Conservation (phyloP, 2,113 vertebrate species). For the Hemicordylus capensis region DNA sequence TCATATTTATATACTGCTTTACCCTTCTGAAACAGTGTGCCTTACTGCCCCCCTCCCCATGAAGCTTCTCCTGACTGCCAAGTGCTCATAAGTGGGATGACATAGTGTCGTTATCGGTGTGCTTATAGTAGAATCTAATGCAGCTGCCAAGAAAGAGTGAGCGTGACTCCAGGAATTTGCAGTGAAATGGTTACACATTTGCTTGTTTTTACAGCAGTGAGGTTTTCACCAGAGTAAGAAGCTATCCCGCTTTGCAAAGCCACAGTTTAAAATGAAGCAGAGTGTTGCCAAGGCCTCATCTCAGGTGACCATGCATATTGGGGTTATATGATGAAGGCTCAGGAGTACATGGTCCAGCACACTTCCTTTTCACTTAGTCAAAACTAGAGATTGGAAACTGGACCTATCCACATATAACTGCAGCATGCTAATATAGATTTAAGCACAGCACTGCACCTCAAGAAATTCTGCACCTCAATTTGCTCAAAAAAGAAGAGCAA, state of each 20-base stretch:
- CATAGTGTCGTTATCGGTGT: slow-evolving; percentile 4
- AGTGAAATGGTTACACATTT: slow-evolving; percentile 6
- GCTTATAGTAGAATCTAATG: slow-evolving; percentile 3
- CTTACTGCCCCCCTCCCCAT: background rate
- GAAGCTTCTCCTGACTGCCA: slow-evolving; percentile 4
- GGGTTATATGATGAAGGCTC: background rate
- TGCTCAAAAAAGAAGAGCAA: background rate
- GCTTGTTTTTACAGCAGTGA: background rate
- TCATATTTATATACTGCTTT: too few relatives aligned
- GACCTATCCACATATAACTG: background rate
- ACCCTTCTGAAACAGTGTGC: background rate
- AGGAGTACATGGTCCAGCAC: background rate
- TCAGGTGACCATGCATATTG: background rate
- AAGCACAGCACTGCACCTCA: background rate
- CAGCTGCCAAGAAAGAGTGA: background rate
- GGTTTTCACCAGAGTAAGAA: accelerated
- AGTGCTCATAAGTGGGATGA: background rate
- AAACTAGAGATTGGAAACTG: background rate
- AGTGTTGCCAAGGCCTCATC: background rate
- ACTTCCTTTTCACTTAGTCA: background rate
- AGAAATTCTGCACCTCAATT: background rate
- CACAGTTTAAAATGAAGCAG: background rate
- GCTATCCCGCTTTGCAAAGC: background rate
- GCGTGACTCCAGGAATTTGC: background rate
- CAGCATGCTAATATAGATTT: background rate